Conservation (phyloP, 92 coral and sea anemone species). For the Pocillopora grandis region DNA sequence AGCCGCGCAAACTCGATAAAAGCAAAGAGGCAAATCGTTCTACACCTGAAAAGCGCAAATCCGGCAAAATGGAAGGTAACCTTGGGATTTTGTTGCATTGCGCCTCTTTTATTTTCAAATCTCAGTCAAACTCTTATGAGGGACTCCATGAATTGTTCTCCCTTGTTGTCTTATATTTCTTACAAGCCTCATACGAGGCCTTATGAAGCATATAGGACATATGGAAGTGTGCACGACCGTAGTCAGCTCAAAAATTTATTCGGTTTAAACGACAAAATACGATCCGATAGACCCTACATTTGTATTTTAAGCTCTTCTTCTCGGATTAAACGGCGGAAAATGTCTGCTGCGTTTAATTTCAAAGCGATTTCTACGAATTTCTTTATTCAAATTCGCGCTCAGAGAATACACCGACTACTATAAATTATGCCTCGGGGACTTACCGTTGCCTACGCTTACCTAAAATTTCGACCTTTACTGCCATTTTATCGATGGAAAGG, state of each 20-base stretch:
- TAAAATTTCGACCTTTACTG: slow-evolving; percentile 27
- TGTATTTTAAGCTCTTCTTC: slow-evolving; percentile 19
- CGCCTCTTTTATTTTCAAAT: slow-evolving; percentile 54
- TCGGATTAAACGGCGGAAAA: slow-evolving; percentile 48
- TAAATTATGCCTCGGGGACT: slow-evolving; percentile 50
- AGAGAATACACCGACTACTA: slow-evolving; percentile 13
- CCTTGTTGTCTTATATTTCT: slow-evolving; percentile 76
- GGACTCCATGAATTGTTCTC: slow-evolving; percentile 66
- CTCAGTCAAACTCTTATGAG: slow-evolving; percentile 71
- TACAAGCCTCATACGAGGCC: slow-evolving; percentile 64
- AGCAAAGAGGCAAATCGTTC: slow-evolving; percentile 62
- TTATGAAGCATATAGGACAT: slow-evolving; percentile 58
- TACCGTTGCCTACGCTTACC: slow-evolving; percentile 22
- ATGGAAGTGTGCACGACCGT: slow-evolving; percentile 47
- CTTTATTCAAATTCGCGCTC: slow-evolving; percentile 18
- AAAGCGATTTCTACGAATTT: slow-evolving; percentile 50
- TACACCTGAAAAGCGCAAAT: slow-evolving; percentile 65
- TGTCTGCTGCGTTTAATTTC: slow-evolving; percentile 48
- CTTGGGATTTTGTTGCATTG: slow-evolving; percentile 50
- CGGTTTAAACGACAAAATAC: slow-evolving; percentile 20
- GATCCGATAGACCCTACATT: slow-evolving; percentile 23
- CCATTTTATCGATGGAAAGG: slow-evolving; percentile 34
- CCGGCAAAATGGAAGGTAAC: slow-evolving; percentile 88
- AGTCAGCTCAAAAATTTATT: slow-evolving; percentile 27
- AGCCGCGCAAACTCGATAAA: slow-evolving; percentile 62